Percentiles rank a stretch among this genome's conserved stretches.
Conservation (phyloP, 1,140 invertebrate species). For the Leguminivora glycinivorella region DNA sequence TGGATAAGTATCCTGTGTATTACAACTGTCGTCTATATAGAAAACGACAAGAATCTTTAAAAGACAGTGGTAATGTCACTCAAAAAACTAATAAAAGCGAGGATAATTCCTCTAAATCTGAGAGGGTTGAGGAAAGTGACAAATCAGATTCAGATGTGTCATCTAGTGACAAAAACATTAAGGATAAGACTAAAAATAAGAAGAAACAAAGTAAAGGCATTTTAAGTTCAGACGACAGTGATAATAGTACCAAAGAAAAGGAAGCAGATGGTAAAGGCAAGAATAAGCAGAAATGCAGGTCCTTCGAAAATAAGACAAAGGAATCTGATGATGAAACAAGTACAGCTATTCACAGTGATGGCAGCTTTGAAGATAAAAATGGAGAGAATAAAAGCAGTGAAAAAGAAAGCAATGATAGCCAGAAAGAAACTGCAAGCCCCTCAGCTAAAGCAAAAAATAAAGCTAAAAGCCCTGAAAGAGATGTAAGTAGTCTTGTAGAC, state of each 20-base stretch:
- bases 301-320: neutral
- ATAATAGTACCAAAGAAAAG: neutral
- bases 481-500: neutral
- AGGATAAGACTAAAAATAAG: neutral
- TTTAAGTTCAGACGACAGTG: neutral
- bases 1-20: slow-evolving; percentile 62
- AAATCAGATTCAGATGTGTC: neutral
- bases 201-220: neutral
- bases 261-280: neutral
- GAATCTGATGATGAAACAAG: neutral
- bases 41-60: slow-evolving; percentile 36
- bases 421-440: neutral
- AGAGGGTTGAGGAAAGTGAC: neutral
- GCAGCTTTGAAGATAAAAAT: neutral
- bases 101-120: neutral
- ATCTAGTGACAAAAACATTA: neutral
- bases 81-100: neutral
- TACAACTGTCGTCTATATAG: slow-evolving; percentile 58
- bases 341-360: neutral
- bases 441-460: neutral
- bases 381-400: neutral
- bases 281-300: neutral
- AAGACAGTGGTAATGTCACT: neutral
- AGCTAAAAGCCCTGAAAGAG: neutral
- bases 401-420: neutral